Conservation (phyloP, 2,797 vertebrate species). For the Enteromius anoplus region DNA sequence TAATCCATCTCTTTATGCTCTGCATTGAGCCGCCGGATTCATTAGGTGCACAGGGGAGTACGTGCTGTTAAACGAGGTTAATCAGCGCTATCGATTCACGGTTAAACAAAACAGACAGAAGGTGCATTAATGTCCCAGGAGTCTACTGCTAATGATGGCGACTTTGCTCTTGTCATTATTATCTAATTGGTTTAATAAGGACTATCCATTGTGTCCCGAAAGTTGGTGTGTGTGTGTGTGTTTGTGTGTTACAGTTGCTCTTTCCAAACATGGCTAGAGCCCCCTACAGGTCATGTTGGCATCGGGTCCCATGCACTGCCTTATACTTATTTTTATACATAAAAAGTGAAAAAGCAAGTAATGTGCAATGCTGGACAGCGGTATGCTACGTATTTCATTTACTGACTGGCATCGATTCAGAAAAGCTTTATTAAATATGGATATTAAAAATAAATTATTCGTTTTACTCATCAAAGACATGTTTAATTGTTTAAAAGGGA, state of each 20-base stretch:
- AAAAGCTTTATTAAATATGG: not conserved
- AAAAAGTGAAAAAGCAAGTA: not conserved
- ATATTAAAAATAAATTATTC: too few species aligned
- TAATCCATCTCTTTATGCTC: conserved; percentile 5
- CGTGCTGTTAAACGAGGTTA: conserved; percentile 23
- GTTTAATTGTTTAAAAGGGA: too few species aligned
- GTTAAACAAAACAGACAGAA: conserved; percentile 30
- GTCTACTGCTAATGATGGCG: conserved; percentile 62
- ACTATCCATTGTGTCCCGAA: not conserved
- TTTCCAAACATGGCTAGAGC: not conserved
- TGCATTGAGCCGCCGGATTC: not conserved
- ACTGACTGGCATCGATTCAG: not conserved
- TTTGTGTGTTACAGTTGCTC: not conserved
- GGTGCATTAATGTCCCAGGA: conserved; percentile 66
- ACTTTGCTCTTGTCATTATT: conserved; percentile 62
- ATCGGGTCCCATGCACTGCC: not conserved
- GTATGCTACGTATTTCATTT: not conserved
- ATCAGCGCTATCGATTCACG: conserved; percentile 13
- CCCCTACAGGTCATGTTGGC: not conserved
- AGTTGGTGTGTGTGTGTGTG: conserved; percentile 20
- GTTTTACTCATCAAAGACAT: too few species aligned
- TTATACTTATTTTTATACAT: not conserved
- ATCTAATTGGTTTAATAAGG: conserved; percentile 74
- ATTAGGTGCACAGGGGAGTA: not conserved
- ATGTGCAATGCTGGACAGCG: not conserved